Evolutionary conservation across 2,888 invertebrate genomes (phyloP), one percentile per base, ranked within the genome.

Genomic region (Cremastobaeus sp.): DNA sequence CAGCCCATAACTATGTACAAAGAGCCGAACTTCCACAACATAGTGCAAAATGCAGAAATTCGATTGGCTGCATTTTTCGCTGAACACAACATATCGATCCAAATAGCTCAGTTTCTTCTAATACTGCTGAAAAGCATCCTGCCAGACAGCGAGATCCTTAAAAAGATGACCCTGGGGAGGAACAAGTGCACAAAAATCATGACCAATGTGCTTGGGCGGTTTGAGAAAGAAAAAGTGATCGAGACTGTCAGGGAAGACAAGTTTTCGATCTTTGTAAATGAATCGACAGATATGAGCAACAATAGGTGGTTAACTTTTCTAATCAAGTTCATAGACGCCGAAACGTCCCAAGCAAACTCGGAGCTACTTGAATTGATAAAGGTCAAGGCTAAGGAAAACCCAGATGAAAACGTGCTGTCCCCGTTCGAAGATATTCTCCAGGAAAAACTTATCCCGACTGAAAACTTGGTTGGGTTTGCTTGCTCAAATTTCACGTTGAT

Each of bases 141-240:
- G 1, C 69, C 69, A 0, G 69, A 69, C 12, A 69, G 69, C 15
- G 69, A 60, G 11, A 69, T 69, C 9, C 6, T 69, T 1, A 69
- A 60, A 20, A 69, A 60, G 6, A 69, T 69, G 69, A 69, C 60
- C 2, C 30, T 69, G 1, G 69, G 69, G 2, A n/a, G 69, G 6
- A 69, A 60, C 11, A 69, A 69, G 12, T 69, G 60, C 14, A 69
- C 60, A 6, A 69, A 69, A 37, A 69, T 69, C 5, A 60, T 69
- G 60, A 69, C 69, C 0, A 60, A 69, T 20, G 69, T 69, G 0
- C 34, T 69, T 0, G 69, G 69, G 1, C 43, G 69, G 0, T 69
- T 39, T n/a, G 69, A 69, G 30, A 69, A 69, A 21, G 69, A 69
- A 28, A 69, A 69, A 14, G 47, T 69, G 4, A 60, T 69, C 9